Percentiles rank a stretch among this genome's conserved stretches.
phyloP scores from a whole-genome alignment of 2,797 vertebrate species.

The Huso huso region DNA sequence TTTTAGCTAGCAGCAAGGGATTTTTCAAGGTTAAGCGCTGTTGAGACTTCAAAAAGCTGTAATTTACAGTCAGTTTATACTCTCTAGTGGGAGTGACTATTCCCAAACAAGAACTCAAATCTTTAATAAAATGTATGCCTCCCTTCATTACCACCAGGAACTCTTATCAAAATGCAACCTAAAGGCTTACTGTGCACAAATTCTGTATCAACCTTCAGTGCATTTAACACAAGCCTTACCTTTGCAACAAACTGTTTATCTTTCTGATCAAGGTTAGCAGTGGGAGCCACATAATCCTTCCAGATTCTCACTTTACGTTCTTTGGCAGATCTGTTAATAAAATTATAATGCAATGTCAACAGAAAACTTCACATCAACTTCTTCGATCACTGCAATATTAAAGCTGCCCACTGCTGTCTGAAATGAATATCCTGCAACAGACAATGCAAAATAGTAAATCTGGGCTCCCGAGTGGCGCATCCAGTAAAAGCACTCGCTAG shows the following conservation, averaged over 20 bases:
- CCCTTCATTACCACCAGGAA: neutral
- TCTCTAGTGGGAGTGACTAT: neutral
- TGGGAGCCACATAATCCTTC: conserved; percentile 95
- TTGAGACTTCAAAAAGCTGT: neutral
- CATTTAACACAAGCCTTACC: conserved; percentile 52
- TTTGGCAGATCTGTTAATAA: conserved; percentile 74
- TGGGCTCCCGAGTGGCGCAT: too few relatives aligned
- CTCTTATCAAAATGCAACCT: neutral
- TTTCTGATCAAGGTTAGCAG: conserved; percentile 92
- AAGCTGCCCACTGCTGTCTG: too few relatives aligned
- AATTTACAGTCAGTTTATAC: neutral
- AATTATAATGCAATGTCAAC: conserved; percentile 14
- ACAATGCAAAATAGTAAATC: too few relatives aligned
- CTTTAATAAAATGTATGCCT: neutral
- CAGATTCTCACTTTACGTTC: conserved; percentile 90
- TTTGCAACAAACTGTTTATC: conserved; percentile 94
- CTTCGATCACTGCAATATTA: too few relatives aligned
- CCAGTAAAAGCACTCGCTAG: too few relatives aligned
- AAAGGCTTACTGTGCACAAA: too few relatives aligned
- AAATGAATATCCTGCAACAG: too few relatives aligned
- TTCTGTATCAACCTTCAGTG: too few relatives aligned
- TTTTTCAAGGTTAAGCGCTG: neutral
- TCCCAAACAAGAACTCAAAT: neutral
- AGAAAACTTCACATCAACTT: too few relatives aligned
- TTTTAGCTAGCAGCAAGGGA: neutral